Base-by-base conservation (phyloP, 1,140 invertebrate genomes). In the Achatina immaculata region DNA sequence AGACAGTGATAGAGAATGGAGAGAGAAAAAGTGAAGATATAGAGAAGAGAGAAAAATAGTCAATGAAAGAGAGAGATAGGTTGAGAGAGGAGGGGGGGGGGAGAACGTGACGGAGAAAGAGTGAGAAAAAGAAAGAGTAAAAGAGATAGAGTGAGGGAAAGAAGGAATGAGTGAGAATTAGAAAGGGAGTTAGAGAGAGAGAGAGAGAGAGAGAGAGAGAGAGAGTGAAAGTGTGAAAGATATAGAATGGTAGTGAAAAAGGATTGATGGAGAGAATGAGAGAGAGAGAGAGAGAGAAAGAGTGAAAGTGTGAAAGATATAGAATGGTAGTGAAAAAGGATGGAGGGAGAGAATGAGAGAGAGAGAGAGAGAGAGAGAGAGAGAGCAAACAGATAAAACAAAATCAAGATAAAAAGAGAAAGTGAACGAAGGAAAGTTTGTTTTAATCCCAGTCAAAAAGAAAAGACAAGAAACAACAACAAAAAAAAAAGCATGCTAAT, bases 1-100 rank as follows among this genome's bases (percentile, higher is more conserved):
- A 73, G 43, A 7, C 19, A 28, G 28, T 7, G 21, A 48, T 43
- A 40, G 24, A 42, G 28, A 9, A 45, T 9, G 45, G 40, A 45
- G 34, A 73, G 71, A 73, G 34, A 45, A 28, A 73, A 28, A 43
- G 40, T 9, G 34, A 73, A 28, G 45, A 42, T 19, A 34, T 9
- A 42, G 45, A 40, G 45, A 42, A 45, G 40, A 45, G 34, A 73
- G 71, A 73, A 48, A 45, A 28, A 73, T 9, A 73, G 40, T 9
- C 16, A 73, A 40, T 43, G 40, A 45, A 28, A 73, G 42, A 73
- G 40, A 45, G 11, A 73, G 71, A 73, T 7, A 45, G 14, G 45
- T 3, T 43, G 40, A 45, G 11, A 73, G 38, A 73, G 14, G 55
- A n/a, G n/a, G 11, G n/a, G 6, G 55, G n/a, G n/a, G 45, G 55